phyloP scores from a whole-genome alignment of 2,797 vertebrate species.

The Erithacus rubecula region DNA sequence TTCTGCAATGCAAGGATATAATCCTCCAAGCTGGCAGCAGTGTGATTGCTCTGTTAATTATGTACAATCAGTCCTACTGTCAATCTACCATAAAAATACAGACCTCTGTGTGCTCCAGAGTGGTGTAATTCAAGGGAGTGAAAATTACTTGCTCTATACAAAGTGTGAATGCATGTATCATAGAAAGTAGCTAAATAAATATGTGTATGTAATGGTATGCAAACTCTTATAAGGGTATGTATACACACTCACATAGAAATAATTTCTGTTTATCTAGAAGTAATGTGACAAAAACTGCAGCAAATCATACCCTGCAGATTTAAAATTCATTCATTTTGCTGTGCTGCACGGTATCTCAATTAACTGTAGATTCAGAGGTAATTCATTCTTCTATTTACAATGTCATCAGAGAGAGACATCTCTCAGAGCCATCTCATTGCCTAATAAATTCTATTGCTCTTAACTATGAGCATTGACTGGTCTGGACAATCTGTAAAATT shows the following conservation, averaged over 20 bases:
- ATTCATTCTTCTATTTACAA: background rate
- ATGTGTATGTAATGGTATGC: background rate
- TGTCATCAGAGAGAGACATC: background rate
- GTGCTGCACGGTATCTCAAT: background rate
- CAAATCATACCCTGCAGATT: background rate
- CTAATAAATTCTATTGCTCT: background rate
- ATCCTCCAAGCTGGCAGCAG: background rate
- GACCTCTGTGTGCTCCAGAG: background rate
- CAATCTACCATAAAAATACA: background rate
- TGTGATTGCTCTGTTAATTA: constrained; percentile 14
- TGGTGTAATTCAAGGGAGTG: background rate
- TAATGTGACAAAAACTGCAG: background rate
- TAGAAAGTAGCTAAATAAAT: background rate
- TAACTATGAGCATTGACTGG: background rate
- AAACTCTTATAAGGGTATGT: background rate
- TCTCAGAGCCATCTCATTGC: background rate
- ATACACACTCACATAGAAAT: background rate
- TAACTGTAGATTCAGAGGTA: background rate
- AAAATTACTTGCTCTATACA: background rate
- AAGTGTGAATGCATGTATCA: background rate
- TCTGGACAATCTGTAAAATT: background rate
- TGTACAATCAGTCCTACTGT: background rate
- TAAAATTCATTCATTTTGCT: background rate
- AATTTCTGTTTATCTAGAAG: background rate
- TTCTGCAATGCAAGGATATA: background rate